Evolutionary conservation across 2,888 invertebrate genomes (phyloP).

Genomic region (Tetragnatha montana): DNA sequence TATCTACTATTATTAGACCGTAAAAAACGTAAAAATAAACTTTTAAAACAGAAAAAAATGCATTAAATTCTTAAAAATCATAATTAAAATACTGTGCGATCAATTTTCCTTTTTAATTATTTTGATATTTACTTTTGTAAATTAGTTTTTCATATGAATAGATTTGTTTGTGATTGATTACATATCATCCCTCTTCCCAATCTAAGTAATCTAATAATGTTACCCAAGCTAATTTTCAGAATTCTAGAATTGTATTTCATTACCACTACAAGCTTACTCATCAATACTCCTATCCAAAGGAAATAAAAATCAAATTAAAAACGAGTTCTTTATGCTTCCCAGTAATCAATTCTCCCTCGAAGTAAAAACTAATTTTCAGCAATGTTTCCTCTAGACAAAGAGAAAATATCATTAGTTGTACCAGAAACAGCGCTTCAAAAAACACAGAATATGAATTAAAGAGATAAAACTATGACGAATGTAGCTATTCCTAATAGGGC

Average conservation of each 20-base stretch:
- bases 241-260: background rate
- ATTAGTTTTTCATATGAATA: too few relatives aligned
- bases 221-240: background rate
- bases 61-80: too few relatives aligned
- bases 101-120: too few relatives aligned
- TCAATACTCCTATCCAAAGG: background rate
- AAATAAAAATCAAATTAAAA: background rate
- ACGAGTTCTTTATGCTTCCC: background rate
- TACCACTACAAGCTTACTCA: background rate
- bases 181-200: too few relatives aligned
- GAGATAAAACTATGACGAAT: slow-evolving; percentile 31
- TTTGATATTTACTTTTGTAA: too few relatives aligned
- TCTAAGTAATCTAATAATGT: too few relatives aligned
- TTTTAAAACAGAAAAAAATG: too few relatives aligned
- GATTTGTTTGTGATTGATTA: too few relatives aligned
- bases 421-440: background rate
- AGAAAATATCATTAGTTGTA: background rate
- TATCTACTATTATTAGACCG: too few relatives aligned
- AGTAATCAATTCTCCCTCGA: background rate
- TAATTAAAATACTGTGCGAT: too few relatives aligned
- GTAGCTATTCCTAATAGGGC: slow-evolving; percentile 2
- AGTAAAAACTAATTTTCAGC: background rate
- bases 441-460: slow-evolving; percentile 1
- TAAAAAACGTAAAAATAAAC: too few relatives aligned
- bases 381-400: background rate